Evolutionary conservation across 2,888 invertebrate species (phyloP), one percentile per base, ranked within the genome.

Genomic region (Cantharis rustica): DNA sequence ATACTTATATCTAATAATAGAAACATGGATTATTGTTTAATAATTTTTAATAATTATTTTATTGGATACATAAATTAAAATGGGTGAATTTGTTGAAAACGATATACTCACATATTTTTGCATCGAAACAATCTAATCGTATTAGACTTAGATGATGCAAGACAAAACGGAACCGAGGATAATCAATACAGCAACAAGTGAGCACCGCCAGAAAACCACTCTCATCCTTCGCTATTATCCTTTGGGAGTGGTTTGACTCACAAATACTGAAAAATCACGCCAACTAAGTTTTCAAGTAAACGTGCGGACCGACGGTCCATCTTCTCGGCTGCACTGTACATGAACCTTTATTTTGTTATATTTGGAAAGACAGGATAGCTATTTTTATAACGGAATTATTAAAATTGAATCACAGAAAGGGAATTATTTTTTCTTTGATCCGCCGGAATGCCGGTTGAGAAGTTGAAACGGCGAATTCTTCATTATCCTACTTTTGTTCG

Each of bases 171-270:
- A 23, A 66, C 13, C 13, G 23, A 61, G n/a, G 61, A 61, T 69
- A 78, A 79, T 79, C 79, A 71, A 79, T 79, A 79, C 74, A 75
- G 76, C 78, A 78, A 78, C 79, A 79, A 79, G 78, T 78, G 78
- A 76, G 72, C 70, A 76, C 70, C 70, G 23, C 71, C 66, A 71
- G 23, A 73, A 76, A 27, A 69, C 70, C 61, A 47, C 47, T n/a
- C 47, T 47, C 31, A 16, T 47, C 31, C 15, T 69, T 66, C n/a
- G 16, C 23, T 23, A 17, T 66, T 23, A 66, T 66, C 64, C 64
- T 23, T 47, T 20, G 23, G 64, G 20, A 66, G 23, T 20, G 23
- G 64, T 66, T 66, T 20, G 16, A 20, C 64, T 66, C 20, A 63
- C 63, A 16, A 66, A 17, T 20, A 9, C 64, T n/a, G 64, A 66